Conservation (phyloP, 2,797 vertebrate genomes). For the Pantherophis vulpinus region DNA sequence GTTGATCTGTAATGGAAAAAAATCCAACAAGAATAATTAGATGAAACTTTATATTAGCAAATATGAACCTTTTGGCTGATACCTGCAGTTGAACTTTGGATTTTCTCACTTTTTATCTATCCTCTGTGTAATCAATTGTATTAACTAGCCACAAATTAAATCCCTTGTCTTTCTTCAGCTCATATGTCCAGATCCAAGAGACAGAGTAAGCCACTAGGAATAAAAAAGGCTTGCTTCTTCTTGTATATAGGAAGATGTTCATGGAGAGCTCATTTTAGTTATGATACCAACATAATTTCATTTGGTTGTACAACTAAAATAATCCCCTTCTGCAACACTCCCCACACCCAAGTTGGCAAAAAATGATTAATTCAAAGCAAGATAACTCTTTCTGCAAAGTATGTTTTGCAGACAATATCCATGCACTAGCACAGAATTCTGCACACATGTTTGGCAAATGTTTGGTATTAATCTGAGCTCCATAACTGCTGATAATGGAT, state of each 20-base stretch:
- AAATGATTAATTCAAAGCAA: background rate
- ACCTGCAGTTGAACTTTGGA: background rate
- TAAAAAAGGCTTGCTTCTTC: background rate
- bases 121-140: background rate
- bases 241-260: background rate
- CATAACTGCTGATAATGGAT: background rate
- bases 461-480: background rate
- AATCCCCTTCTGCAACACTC: background rate
- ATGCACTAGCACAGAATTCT: background rate
- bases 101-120: background rate
- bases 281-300: background rate
- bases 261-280: background rate
- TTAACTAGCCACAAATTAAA: background rate
- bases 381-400: background rate
- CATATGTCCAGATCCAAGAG: background rate
- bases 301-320: background rate
- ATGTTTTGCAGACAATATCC: background rate
- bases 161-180: background rate
- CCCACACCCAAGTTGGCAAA: background rate
- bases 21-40: background rate
- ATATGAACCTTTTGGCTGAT: background rate
- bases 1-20: background rate
- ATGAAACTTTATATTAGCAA: background rate
- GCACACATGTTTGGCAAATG: background rate
- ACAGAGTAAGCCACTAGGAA: background rate